phyloP scores from a whole-genome alignment of 1,140 invertebrate species.

The Mactra quadrangularis region DNA sequence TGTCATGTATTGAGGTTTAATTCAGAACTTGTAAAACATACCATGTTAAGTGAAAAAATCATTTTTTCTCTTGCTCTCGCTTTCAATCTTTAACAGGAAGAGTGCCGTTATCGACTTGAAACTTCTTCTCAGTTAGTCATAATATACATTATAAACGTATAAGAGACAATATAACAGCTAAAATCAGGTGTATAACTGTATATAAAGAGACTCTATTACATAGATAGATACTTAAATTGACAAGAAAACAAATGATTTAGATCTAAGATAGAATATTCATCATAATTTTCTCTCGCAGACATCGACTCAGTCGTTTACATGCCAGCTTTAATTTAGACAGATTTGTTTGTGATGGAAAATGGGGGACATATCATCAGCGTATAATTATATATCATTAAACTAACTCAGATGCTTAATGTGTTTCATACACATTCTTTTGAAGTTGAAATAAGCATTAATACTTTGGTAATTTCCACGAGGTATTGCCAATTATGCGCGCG shows the following conservation, averaged over 20 bases:
- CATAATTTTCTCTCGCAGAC: conserved; percentile 5
- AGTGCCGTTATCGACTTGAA: too few species aligned
- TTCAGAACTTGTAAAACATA: too few species aligned
- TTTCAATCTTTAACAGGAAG: too few species aligned
- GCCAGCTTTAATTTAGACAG: conserved; percentile 42
- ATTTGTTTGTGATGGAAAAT: not conserved
- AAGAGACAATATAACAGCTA: too few species aligned
- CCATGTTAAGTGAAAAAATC: too few species aligned
- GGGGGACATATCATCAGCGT: not conserved
- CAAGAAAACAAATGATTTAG: conserved; percentile 18
- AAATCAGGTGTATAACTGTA: too few species aligned
- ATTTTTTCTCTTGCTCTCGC: too few species aligned
- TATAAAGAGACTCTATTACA: too few species aligned
- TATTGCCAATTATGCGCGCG: conserved; percentile 3
- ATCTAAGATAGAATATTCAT: not conserved
- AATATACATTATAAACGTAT: too few species aligned
- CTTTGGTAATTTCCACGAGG: conserved; percentile 3
- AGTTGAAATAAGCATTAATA: conserved; percentile 30
- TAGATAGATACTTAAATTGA: too few species aligned
- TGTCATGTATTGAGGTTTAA: too few species aligned
- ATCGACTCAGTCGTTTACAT: not conserved
- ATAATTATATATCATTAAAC: conserved; percentile 23
- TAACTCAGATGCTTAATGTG: not conserved
- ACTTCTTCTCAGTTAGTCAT: too few species aligned
- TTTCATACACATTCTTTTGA: conserved; percentile 28